Conservation (phyloP, 1,140 invertebrate species). For the Brachionus calyciflorus region DNA sequence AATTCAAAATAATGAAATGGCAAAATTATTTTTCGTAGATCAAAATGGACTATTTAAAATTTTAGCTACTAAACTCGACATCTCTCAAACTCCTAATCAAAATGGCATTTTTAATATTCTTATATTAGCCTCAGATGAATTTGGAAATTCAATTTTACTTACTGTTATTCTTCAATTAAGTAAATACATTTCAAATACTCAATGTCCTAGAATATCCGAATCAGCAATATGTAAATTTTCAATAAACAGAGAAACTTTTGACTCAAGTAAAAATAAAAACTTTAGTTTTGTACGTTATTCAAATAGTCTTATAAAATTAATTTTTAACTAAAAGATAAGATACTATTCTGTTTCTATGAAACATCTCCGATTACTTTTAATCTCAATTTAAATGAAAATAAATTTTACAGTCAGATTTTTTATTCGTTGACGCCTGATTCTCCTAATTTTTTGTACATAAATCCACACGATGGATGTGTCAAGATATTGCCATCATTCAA, state of each 20-base stretch:
- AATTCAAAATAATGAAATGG: neutral
- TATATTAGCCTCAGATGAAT: neutral
- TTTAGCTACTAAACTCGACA: neutral
- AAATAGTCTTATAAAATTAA: too few relatives aligned
- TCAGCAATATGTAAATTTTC: slow-evolving; percentile 8
- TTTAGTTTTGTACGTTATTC: too few relatives aligned
- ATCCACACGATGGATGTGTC: slow-evolving; percentile 36
- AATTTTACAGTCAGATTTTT: slow-evolving; percentile 13
- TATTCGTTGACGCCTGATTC: slow-evolving; percentile 6
- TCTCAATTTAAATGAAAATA: neutral
- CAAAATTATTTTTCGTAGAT: neutral
- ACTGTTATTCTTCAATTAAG: neutral
- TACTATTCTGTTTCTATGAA: slow-evolving; percentile 45
- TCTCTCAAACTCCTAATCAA: neutral
- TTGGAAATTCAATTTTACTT: neutral
- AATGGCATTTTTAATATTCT: neutral
- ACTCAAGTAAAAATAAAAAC: slow-evolving; percentile 21
- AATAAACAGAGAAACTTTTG: slow-evolving; percentile 16
- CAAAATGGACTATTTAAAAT: neutral
- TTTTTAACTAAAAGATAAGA: neutral
- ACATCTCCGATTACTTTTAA: neutral
- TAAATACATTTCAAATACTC: neutral
- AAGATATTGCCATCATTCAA: slow-evolving; percentile 35
- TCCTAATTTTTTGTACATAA: slow-evolving; percentile 4
- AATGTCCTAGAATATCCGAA: slow-evolving; percentile 29